Evolutionary conservation across 1,140 invertebrate genomes (phyloP), one percentile per base, ranked within the genome.

Genomic region (Lepidurus arcticus): DNA sequence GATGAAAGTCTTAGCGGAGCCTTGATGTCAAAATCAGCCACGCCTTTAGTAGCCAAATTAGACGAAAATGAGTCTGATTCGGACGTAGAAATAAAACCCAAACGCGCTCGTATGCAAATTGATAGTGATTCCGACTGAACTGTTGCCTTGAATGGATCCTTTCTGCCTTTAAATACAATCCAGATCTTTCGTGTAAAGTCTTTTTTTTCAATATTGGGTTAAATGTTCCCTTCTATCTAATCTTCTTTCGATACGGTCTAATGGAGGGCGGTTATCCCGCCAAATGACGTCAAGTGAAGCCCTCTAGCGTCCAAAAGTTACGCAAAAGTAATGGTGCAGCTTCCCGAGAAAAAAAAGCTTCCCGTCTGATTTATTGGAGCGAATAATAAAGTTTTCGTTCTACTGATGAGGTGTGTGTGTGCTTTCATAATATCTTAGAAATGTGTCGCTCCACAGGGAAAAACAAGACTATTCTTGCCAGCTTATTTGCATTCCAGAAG

Each of bases 61-160:
- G 65, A 76, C 53, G 76, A 26, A 13, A 53, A 26, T 44, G 75
- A n/a, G 8, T 53, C 24, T 24, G 42, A 47, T 53, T 76, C 44
- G 53, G 53, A 65, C 8, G 53, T 65, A 21, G 9, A 65, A 65
- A 65, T 65, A 7, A 65, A 21, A 65, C 53, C 8, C 9, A 65
- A 65, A 65, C 53, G 53, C 21, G n/a, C 53, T 21, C 53, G 53
- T 65, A 65, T 65, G 53, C 53, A 65, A 65, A 65, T 65, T 21
- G 53, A 65, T 65, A 65, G 53, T 21, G 53, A 65, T 65, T 65
- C 53, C 1, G 53, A 65, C 16, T 65, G 53, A 65, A 65, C 7
- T 16, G 53, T 65, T 34, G 13, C 53, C n/a, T 65, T 65, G n/a
- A n/a, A 65, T 7, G 53, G 34, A 34, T 34, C 13, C 9, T 16